phyloP scores from a whole-genome alignment of 1,140 invertebrate species.

The Drosophila persimilis region DNA sequence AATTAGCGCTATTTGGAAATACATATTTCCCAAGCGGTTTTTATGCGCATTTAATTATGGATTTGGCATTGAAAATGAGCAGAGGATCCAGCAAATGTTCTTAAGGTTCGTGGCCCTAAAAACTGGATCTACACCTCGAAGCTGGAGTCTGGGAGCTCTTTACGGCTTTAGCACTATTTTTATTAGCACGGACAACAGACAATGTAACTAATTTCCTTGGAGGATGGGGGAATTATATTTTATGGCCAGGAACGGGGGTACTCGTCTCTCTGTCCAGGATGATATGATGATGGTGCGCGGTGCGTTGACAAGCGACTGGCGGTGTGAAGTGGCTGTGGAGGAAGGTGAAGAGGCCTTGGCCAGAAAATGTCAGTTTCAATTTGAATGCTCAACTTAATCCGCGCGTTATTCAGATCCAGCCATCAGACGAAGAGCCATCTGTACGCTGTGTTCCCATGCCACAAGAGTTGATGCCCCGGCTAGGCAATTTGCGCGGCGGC shows the following conservation, averaged over 20 bases:
- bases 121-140: slow-evolving; percentile 38
- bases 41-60: slow-evolving; percentile 72
- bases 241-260: slow-evolving; percentile 25
- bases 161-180: slow-evolving; percentile 70
- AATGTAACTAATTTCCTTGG: slow-evolving; percentile 66
- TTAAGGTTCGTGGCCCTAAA: slow-evolving; percentile 43
- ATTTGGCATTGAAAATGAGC: slow-evolving; percentile 38
- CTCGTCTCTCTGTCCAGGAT: background rate
- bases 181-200: slow-evolving; percentile 68
- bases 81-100: slow-evolving; percentile 27
- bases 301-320: slow-evolving; percentile 52
- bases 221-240: slow-evolving; percentile 31
- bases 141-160: slow-evolving; percentile 22
- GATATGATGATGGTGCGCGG: slow-evolving; percentile 13
- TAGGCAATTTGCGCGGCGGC: slow-evolving; percentile 76
- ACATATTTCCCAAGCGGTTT: slow-evolving; percentile 36
- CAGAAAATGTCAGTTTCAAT: slow-evolving; percentile 73
- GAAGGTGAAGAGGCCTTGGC: slow-evolving; percentile 29
- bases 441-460: slow-evolving; percentile 38
- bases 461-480: slow-evolving; percentile 37
- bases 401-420: slow-evolving; percentile 47
- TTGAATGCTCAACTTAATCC: slow-evolving; percentile 82
- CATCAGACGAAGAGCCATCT: too few species aligned
- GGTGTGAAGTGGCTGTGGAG: slow-evolving; percentile 43
- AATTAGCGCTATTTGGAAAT: slow-evolving; percentile 62